These are phyloP conservation scores for Netelia melanura DNA, from an alignment of 2,888 invertebrate species.

Conservation along the genomic window DNA sequence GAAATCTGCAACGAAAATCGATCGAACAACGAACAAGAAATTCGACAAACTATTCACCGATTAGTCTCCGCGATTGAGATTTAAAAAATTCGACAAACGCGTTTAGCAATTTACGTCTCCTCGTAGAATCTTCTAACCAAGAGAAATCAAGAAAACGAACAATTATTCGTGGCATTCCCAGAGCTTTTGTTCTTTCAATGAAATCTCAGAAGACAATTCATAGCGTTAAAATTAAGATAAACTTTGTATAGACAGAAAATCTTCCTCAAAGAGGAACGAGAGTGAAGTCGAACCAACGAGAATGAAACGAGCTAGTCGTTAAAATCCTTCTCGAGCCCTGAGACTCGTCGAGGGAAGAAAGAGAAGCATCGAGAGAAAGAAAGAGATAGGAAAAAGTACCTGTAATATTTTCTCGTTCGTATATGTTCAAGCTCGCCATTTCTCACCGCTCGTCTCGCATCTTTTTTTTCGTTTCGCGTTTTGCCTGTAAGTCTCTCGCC, in stretches of 20 bases:
- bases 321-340: slow-evolving; percentile 41
- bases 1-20: too few species aligned
- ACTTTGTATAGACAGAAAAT: background rate
- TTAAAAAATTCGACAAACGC: too few species aligned
- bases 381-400: slow-evolving; percentile 9
- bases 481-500: background rate
- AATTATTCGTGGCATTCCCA: background rate
- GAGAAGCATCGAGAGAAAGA: background rate
- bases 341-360: slow-evolving; percentile 7
- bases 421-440: slow-evolving; percentile 36
- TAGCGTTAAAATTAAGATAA: background rate
- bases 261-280: background rate
- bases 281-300: slow-evolving; percentile 30
- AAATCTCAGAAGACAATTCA: background rate
- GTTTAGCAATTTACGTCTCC: too few species aligned
- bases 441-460: slow-evolving; percentile 42
- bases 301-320: slow-evolving; percentile 48
- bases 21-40: too few species aligned
- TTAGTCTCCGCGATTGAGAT: too few species aligned
- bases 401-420: slow-evolving; percentile 45
- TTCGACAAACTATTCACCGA: too few species aligned
- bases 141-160: slow-evolving; percentile 15
- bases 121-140: too few species aligned
- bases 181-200: background rate
- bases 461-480: slow-evolving; percentile 5